Evolutionary conservation across 2,797 vertebrate species (phyloP), one percentile per base, ranked within the genome.

Genomic region (Eleutherodactylus coqui): DNA sequence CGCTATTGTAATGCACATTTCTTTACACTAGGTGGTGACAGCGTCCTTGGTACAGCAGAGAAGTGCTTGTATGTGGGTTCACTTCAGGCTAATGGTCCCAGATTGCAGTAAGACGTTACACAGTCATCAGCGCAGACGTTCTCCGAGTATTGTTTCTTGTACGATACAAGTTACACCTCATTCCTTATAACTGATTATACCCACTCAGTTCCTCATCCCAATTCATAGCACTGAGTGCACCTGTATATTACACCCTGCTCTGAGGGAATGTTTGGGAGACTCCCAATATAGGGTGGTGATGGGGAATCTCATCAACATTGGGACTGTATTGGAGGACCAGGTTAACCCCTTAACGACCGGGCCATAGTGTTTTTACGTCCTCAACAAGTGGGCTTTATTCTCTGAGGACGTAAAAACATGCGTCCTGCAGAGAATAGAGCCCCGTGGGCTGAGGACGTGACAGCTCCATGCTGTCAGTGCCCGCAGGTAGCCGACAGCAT

Each of bases 1-100:
- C 21, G n/a, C 2, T n/a, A 8, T n/a, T n/a, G 41, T 73, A 27
- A 73, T 73, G 24, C 27, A n/a, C 5, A 29, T 60, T 83, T 58
- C 3, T 58, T 6, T 19, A 45, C 82, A 83, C 70, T 62, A 83
- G 69, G 41, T 60, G 82, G 82, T 32, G 55, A 60, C 64, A 72
- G n/a, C 51, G 47, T 82, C 69, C 34, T 72, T n/a, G 3, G 34
- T 24, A 53, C 34, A 41, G 58, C 3, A 6, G 8, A 45, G 9
- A 34, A 34, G 3, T 7, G 21, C 32, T 24, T 17, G 4, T 14
- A 55, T 77, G 6, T 32, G 53, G 34, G 76, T 78, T 78, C 76
- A 60, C 21, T 36, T 78, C 76, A 58, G 76, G 76, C 53, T 78
- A 78, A 60, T 29, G 21, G 10, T 17, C 11, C 53, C 34, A 78